phyloP scores from a whole-genome alignment of 2,888 invertebrate species.

The Leucozona laternaria region DNA sequence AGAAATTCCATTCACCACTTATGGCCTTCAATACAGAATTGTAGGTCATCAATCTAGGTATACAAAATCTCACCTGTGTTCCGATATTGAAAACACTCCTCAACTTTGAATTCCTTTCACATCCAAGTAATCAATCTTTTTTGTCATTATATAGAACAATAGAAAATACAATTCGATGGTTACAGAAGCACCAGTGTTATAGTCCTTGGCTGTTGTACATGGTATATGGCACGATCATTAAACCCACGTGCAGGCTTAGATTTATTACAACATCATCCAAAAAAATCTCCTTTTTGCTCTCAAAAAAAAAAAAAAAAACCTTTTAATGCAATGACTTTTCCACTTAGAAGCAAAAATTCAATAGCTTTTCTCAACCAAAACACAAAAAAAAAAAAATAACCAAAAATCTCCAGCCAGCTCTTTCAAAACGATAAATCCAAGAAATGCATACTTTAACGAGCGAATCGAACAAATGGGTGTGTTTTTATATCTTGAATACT shows the following conservation, averaged over 20 bases:
- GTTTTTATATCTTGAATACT: conserved; percentile 8
- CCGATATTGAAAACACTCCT: conserved; percentile 4
- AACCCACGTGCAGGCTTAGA: conserved; percentile 40
- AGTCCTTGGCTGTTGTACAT: not conserved
- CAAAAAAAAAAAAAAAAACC: not conserved
- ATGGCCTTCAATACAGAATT: not conserved
- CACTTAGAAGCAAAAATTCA: conserved; percentile 19
- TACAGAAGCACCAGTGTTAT: not conserved
- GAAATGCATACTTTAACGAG: conserved; percentile 67
- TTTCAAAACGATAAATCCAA: conserved; percentile 57
- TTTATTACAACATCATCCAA: conserved; percentile 31
- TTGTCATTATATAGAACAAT: conserved; percentile 23
- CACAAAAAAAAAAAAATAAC: not conserved
- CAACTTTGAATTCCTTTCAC: conserved; percentile 10
- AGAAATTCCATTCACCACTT: not conserved
- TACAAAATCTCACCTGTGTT: conserved; percentile 10
- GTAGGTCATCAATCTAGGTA: not conserved
- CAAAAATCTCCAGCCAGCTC: not conserved
- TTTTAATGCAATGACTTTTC: conserved; percentile 30
- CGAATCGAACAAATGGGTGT: conserved; percentile 33
- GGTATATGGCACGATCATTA: conserved; percentile 1
- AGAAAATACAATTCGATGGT: not conserved
- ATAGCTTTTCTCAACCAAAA: conserved; percentile 23
- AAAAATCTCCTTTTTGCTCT: not conserved
- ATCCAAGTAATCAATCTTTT: conserved; percentile 25